phyloP scores from a whole-genome alignment of 2,888 invertebrate genomes.

The Papilio protenor region DNA sequence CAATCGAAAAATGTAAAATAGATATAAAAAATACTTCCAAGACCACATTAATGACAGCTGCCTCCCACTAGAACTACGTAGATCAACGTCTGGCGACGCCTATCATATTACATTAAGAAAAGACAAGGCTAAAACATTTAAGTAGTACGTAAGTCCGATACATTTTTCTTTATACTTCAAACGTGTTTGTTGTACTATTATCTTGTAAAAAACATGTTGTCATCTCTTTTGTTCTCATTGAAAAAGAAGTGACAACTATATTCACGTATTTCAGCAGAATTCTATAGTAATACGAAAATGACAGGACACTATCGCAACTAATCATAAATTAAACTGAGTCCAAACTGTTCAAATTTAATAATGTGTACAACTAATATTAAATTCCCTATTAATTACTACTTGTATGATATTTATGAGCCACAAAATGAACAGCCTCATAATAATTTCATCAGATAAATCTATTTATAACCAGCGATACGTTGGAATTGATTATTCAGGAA shows the following conservation, averaged over 20 bases:
- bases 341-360: neutral
- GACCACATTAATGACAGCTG: no score
- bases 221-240: neutral
- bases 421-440: conserved; percentile 7
- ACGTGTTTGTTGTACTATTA: neutral
- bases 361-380: conserved; percentile 4
- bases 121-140: conserved; percentile 17
- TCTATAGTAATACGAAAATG: neutral
- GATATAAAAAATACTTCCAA: no score
- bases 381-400: conserved; percentile 17
- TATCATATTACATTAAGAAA: neutral
- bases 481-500: conserved; percentile 19
- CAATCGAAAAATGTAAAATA: no score
- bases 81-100: no score
- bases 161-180: neutral
- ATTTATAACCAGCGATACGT: conserved; percentile 7
- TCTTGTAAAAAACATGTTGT: neutral
- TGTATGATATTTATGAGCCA: conserved; percentile 12
- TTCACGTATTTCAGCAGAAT: neutral
- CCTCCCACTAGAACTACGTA: no score
- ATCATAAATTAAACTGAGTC: conserved; percentile 1
- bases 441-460: conserved; percentile 12
- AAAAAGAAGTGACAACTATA: neutral
- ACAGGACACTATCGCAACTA: neutral
- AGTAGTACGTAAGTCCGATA: neutral